Conservation (phyloP, 2,888 invertebrate species). For the Tethea ocularis region DNA sequence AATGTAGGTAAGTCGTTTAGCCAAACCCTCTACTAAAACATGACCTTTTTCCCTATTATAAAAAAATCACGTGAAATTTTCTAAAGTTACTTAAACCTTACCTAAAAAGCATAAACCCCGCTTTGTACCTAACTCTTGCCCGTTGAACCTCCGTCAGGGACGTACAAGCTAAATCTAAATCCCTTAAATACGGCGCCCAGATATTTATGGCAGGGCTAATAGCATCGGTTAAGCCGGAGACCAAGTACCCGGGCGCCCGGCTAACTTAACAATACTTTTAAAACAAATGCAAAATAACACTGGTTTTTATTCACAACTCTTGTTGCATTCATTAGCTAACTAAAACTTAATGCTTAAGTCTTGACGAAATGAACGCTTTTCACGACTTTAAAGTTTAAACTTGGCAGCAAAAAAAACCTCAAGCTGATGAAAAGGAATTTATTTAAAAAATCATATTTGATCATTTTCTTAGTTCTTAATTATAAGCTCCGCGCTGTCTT, state of each 20-base stretch:
- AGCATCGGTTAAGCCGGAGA: constrained; percentile 67
- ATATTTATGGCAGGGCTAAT: constrained; percentile 80
- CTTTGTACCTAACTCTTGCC: constrained; percentile 52
- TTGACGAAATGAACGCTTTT: constrained; percentile 3
- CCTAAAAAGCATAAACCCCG: constrained; percentile 50
- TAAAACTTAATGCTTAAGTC: constrained; percentile 6
- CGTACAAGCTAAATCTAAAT: constrained; percentile 75
- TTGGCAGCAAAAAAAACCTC: background rate
- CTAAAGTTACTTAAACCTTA: constrained; percentile 35
- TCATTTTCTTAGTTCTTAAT: constrained; percentile 51
- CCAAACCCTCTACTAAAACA: constrained; percentile 17
- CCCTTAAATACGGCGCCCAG: constrained; percentile 76
- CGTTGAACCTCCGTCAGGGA: constrained; percentile 73
- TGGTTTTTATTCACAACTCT: background rate
- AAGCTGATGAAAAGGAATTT: constrained; percentile 17
- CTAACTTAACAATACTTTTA: constrained; percentile 46
- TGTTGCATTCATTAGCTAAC: constrained; percentile 5
- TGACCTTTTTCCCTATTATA: background rate
- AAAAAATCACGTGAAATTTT: constrained; percentile 19
- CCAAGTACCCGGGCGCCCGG: constrained; percentile 43
- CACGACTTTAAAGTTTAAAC: constrained; percentile 12
- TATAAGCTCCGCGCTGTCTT: constrained; percentile 59
- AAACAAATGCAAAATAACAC: constrained; percentile 23
- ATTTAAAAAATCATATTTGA: constrained; percentile 25
- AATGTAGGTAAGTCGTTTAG: constrained; percentile 16